Evolutionary conservation across 2,797 vertebrate species (phyloP), one percentile per base, ranked within the genome.

Genomic region (Micrastur ruficollis): DNA sequence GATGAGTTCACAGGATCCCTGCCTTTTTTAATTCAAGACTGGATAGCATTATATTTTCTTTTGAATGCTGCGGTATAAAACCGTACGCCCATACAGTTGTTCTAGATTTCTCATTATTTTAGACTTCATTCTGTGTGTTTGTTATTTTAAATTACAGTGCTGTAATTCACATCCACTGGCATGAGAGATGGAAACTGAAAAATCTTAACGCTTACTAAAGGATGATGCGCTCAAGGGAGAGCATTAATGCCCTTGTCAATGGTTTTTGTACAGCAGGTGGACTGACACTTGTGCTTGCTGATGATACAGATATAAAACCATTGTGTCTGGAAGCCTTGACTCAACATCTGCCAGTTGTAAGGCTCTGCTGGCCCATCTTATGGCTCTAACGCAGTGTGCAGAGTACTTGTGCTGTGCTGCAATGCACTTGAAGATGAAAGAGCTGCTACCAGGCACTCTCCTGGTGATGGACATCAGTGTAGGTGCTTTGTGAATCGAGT

Each of bases 51-150:
- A 23, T 52, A 73, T 70, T 56, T 70, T 52, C 68, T 72, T 94
- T 86, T 63, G 47, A 90, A 82, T 49, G 27, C 29, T 67, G 44
- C n/a, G 31, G 49, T 92, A 67, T 95, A 93, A 95, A 97, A 87
- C 47, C 59, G 85, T 84, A 63, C 92, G 36, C 5, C 61, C 3
- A 0, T 86, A 82, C 11, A 55, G 73, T 93, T 92, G 46, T 81
- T 93, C 68, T 79, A 89, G 74, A 92, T 89, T 90, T 85, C 75
- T 85, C 84, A 91, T 93, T 83, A 92, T 89, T 81, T 92, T 72
- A 83, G 23, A 46, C 79, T 62, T 31, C 25, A 65, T 32, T 53
- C 44, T 82, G 27, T 81, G 32, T 73, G 47, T 91, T 88, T 90
- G 74, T 67, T 93, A 38, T 70, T 93, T 95, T 61, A 92, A 95